Percentiles rank a stretch among this genome's conserved stretches.
phyloP scores from a whole-genome alignment of 1,140 invertebrate genomes.

The Hestina assimilis region DNA sequence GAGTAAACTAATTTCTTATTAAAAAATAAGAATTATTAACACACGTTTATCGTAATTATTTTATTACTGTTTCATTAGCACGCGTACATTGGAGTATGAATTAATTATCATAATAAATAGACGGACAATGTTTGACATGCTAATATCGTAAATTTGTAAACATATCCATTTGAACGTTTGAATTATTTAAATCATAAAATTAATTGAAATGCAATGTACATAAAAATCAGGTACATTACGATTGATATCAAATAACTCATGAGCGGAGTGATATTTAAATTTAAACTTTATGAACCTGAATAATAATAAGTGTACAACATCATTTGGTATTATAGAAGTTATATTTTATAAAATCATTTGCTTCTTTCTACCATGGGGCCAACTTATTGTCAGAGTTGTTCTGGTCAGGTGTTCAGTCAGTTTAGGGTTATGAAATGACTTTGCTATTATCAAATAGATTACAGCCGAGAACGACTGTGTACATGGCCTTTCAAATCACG shows the following conservation, averaged over 20 bases:
- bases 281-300: no score
- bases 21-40: no score
- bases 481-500: no score
- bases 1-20: no score
- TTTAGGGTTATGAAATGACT: background rate
- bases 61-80: background rate
- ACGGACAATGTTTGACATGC: background rate
- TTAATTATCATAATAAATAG: slow-evolving; percentile 9
- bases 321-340: no score
- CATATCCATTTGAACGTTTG: slow-evolving; percentile 1
- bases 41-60: background rate
- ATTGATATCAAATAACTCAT: background rate
- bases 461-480: no score
- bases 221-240: background rate
- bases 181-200: background rate
- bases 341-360: no score
- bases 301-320: no score
- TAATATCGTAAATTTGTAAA: slow-evolving; percentile 7
- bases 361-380: no score
- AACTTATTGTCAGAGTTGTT: no score
- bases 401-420: no score
- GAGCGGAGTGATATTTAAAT: no score
- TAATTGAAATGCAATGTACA: background rate
- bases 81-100: background rate
- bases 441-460: background rate